Base-by-base conservation (phyloP, 2,113 vertebrate genomes). In the Oncorhynchus masou region DNA sequence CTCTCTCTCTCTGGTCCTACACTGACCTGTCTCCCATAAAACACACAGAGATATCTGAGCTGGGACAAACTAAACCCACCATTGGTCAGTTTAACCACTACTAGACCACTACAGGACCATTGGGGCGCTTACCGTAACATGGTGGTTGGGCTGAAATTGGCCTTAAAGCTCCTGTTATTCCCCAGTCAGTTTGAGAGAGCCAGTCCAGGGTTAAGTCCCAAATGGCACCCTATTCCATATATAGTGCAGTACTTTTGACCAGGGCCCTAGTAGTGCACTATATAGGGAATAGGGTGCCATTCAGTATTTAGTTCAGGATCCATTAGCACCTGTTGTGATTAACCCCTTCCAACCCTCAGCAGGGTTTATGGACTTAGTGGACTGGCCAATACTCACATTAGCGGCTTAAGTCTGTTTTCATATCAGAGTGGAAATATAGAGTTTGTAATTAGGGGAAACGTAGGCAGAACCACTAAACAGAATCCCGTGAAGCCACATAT, bases 11-110 rank as follows among this genome's bases (percentile, higher is more conserved):
- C 51, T 54, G 15, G 51, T 19, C 16, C 51, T 54, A 54, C 16
- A 54, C 51, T 54, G 51, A 54, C 67, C 39, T 34, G 15, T 34
- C 31, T 20, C 5, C 25, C 24, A 67, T 27, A 12, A 12, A 39
- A 68, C 67, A 68, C 16, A 12, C 49, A 54, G 0, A 19, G 51
- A 19, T 1, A 54, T 19, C 16, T 13, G 51, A 54, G 15, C 51
- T 1, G 16, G 51, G 79, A 86, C 76, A 87, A 80, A 71, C 73
- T 79, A 77, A 13, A 54, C 13, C 12, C 51, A 84, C 83, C 62
- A 73, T 51, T 20, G 12, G 54, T 54, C 51, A 54, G 51, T 54
- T 13, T 54, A 13, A 54, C 51, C 51, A 54, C 51, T 54, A 54
- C 13, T 19, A 19, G 39, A 45, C 39, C 39, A 39, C 39, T 19